Base-by-base conservation (phyloP, 2,888 invertebrate genomes). In the Ashinkailepas kermadecensis region DNA sequence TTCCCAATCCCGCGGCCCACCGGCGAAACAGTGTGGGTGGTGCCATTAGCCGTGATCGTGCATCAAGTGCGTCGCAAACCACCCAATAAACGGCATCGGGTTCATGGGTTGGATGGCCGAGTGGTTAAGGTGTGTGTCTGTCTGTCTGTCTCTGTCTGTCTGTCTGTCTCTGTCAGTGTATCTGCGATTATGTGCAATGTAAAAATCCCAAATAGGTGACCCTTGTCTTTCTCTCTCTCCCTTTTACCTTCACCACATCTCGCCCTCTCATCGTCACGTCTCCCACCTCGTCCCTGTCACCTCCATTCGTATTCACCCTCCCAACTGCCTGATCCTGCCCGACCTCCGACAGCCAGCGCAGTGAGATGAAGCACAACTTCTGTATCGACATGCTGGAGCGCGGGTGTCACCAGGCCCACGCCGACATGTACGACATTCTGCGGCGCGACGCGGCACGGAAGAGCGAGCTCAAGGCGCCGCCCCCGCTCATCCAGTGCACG, bases 311-410 rank as follows among this genome's bases (percentile, higher is more conserved):
- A 1, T 39, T 18, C 62, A 18, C 18, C 12, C 18, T 13, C 62
- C 62, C 62, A 21, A 8, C 18, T 64, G 62, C 18, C 62, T 18
- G 2, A 18, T 18, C 18, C 8, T 18, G 21, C 18, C 62, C 62
- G 62, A 18, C 62, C 65, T 11, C 65, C 65, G 13, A 9, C 70
- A 70, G 70, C 39, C 70, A 70, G 9, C 70, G 70, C 13, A 70
- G 70, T 13, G 1, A 39, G 70, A 9, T 70, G 70, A 25, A 39
- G 70, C 70, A 70, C 70, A 70, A 70, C 39, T 70, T 70, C 70
- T 70, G 70, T 13, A 70, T 70, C 39, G 70, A 70, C 70, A 25
- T 70, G 70, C 70, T 70, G 70, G 70, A 70, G 70, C 70, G 70
- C 13, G 70, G 70, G 9, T 70, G 70, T 13, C 70, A 70, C 70